Base-by-base conservation (phyloP, 2,888 invertebrate species). In the Dendrolimus pini region DNA sequence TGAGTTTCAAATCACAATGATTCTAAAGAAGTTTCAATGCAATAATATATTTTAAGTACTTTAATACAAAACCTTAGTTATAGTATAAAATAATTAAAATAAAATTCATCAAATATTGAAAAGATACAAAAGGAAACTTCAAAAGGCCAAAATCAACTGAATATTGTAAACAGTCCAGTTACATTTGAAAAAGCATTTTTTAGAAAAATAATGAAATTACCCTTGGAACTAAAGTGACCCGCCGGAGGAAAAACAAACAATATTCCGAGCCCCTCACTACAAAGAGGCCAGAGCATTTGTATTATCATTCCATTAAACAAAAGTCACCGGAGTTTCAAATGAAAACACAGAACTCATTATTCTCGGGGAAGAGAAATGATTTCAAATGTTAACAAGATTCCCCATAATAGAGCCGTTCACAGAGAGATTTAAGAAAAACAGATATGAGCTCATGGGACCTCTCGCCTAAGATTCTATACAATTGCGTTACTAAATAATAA, bases 301-400 rank as follows among this genome's bases (percentile, higher is more conserved):
- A 89, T 90, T 90, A 89, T 90, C 86, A 89, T 90, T 90, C 88
- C 89, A 90, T 90, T 90, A 89, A 88, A 89, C 86, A 89, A 89
- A 89, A 89, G 89, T 90, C 89, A 89, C 89, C 83, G 81, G 83
- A 81, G 85, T 88, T 89, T 85, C 86, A 79, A 89, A 87, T 86
- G 85, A 89, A 89, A 89, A 88, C 87, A 85, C 85, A 85, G 84
- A 88, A 85, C 85, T 87, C 88, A 88, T 89, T 88, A 89, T 88
- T 86, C 83, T 75, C 77, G 80, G 83, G 82, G 79, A 81, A 79
- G 81, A 85, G 85, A 85, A 88, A 89, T 88, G 82, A 89, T 89
- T 89, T 89, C 85, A 83, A 89, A 90, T 84, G 88, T 88, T 89
- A 90, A 89, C 88, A 88, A 89, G 88, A 84, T 89, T 89, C 78